Base-by-base conservation (phyloP, 2,113 vertebrate species). In the Hypomesus transpacificus region DNA sequence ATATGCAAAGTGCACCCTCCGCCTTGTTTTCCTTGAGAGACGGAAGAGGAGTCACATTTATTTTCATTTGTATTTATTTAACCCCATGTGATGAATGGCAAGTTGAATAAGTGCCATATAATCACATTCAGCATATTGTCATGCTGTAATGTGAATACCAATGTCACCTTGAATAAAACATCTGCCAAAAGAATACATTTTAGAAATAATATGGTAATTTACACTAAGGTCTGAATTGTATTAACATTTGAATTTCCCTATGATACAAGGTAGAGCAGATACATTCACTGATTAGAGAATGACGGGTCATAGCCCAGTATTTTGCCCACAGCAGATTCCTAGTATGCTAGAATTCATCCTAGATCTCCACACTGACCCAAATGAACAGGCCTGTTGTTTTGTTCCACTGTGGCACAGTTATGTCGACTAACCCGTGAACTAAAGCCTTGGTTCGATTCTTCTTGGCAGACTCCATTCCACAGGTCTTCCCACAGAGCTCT, bases 1-100 rank as follows among this genome's bases (percentile, higher is more conserved):
- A 94, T 94, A 94, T 94, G 93, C 91, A 95, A 94, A 95, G 75
- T 76, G 74, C 79, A 51, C 14, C 51, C 74, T 68, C 68, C n/a
- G 78, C 56, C 87, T 86, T 89, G 86, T 89, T 89, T 88, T 80
- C 74, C 83, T 82, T 78, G 75, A 50, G 53, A 79, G 82, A 72
- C 54, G 66, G 66, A 78, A 78, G 77, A 87, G 82, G 80, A 74
- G 82, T 84, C 81, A 74, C 81, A 78, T 86, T 86, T 86, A 82
- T 90, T 89, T 90, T 84, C 85, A 76, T 81, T 75, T 78, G 76
- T 88, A 81, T 92, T 91, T 89, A 84, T 90, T 91, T 90, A 90
- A 91, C 86, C 86, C 86, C 86, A 80, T 85, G 79, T 86, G 84
- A 79, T 81, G 85, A 89, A 89, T 90, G 87, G 88, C 91, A 88